Evolutionary conservation across 2,113 vertebrate species (phyloP), one percentile per base, ranked within the genome.

Genomic region (Microcebus ravelobensis): DNA sequence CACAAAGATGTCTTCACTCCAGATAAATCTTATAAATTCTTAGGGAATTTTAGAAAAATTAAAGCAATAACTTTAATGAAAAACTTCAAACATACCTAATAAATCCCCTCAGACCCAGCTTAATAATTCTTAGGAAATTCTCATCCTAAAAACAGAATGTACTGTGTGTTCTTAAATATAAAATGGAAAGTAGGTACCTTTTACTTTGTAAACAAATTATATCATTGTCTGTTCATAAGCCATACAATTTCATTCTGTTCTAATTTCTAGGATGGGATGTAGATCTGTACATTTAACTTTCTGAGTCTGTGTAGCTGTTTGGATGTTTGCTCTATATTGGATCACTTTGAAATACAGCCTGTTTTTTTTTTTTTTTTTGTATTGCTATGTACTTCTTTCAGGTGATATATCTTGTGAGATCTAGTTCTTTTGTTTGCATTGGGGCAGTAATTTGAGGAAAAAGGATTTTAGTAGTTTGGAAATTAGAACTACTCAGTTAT

Each of bases 111-210:
- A 57, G 45, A 17, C 7, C 31, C 31, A 77, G 17, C 20, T 74
- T 93, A 63, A 81, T 85, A 34, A 86, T 77, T 91, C 65, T 83
- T 91, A 90, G 63, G 57, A 71, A 79, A 84, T 90, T 90, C 42
- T 73, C 36, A 52, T 80, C 57, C 65, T 89, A 1, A 52, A 59
- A 92, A 34, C 5, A 73, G 23, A 61, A 27, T 29, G 7, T 83
- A 31, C 50, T 92, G 2, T 86, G 52, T 88, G 15, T 92, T 87
- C 50, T 88, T 94, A 79, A 90, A 20, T 95, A 23, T 65, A 71
- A 89, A 93, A 70, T 50, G 63, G 79, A 42, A 21, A 77, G 18
- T 70, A 50, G n/a, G 13, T 89, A 36, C 29, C 65, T 20, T 86
- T 94, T 93, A 68, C 42, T 91, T 88, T 80, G 85, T n/a, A 18